Percentiles rank a stretch among this genome's conserved stretches.
phyloP scores from a whole-genome alignment of 2,888 invertebrate genomes.

The Hemaris fuciformis region DNA sequence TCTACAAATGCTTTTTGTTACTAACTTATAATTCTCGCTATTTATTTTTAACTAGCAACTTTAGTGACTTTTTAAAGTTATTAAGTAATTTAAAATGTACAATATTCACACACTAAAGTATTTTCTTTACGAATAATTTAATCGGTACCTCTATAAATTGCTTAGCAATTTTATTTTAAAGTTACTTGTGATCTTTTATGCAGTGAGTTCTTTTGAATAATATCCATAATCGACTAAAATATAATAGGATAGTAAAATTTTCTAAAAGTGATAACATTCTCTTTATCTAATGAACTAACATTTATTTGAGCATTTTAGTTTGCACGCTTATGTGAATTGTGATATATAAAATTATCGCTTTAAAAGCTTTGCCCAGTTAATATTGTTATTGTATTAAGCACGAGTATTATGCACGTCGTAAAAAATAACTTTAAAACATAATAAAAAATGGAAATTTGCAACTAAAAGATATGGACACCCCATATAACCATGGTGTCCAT shows the following conservation, averaged over 20 bases:
- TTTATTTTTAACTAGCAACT: not conserved
- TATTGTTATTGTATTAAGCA: slow-evolving; percentile 1
- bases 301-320: not conserved
- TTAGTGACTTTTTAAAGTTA: not conserved
- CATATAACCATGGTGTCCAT: too few relatives aligned
- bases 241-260: not conserved
- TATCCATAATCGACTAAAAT: not conserved
- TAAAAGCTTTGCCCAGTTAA: slow-evolving; percentile 14
- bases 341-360: slow-evolving; percentile 9
- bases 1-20: not conserved
- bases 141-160: too few relatives aligned
- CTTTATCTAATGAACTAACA: not conserved
- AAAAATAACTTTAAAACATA: not conserved
- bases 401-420: not conserved
- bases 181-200: too few relatives aligned
- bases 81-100: not conserved
- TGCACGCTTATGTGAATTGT: not conserved
- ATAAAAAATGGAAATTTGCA: too few relatives aligned
- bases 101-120: not conserved
- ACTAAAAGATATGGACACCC: too few relatives aligned
- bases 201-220: not conserved
- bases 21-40: not conserved
- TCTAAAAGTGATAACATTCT: not conserved
- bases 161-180: too few relatives aligned
- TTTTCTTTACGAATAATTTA: too few relatives aligned